Percentiles rank a stretch among this genome's conserved stretches.
Conservation (phyloP, 2,113 vertebrate species). For the Odontophorus gujanensis region DNA sequence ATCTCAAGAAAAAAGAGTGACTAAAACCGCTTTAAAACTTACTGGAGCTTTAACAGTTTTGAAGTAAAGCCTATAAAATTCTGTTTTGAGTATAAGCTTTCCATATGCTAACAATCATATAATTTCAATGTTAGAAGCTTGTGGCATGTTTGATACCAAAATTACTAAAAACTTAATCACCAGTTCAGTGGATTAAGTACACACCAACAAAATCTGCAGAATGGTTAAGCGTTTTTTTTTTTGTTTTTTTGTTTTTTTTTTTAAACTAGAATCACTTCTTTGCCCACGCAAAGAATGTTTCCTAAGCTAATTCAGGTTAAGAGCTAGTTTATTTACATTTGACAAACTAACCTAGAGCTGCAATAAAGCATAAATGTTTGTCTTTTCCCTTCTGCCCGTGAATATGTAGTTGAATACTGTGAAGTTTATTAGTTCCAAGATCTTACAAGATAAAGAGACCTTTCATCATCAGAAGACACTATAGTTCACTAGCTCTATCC, state of each 20-base stretch:
- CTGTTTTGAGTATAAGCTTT: not conserved
- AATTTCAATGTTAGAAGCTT: not conserved
- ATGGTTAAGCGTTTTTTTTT: not conserved
- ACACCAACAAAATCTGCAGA: not conserved
- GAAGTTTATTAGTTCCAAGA: not conserved
- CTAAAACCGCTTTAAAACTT: not conserved
- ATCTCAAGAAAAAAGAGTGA: not conserved
- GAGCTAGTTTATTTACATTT: not conserved
- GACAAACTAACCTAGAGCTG: not conserved
- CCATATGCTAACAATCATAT: not conserved
- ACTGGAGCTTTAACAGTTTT: not conserved
- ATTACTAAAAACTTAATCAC: not conserved
- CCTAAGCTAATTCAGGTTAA: not conserved
- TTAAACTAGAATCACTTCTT: not conserved
- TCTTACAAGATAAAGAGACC: not conserved
- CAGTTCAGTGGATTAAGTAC: not conserved
- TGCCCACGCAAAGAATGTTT: not conserved
- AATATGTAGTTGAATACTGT: not conserved
- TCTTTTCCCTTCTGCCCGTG: not conserved
- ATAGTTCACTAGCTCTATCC: not conserved
- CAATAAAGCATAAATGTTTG: not conserved
- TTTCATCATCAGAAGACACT: fast-evolving
- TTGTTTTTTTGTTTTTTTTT: no score
- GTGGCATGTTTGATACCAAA: not conserved
- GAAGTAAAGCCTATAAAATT: not conserved